Base-by-base conservation (phyloP, 2,797 vertebrate genomes). In the Chelonia mydas region DNA sequence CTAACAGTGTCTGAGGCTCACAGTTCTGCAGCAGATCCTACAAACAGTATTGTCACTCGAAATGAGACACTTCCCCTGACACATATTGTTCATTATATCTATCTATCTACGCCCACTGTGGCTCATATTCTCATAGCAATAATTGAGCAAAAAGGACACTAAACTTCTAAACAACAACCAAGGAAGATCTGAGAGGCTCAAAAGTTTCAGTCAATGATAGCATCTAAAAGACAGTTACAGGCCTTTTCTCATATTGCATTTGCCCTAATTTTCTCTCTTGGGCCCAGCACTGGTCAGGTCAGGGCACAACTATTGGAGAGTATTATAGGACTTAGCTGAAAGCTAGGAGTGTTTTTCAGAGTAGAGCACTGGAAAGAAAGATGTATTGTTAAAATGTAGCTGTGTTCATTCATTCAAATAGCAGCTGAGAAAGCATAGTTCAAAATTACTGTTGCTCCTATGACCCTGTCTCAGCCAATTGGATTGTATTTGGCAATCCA, bases 91-190 rank as follows among this genome's bases (percentile, higher is more conserved):
- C 41, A 25, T 78, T 85, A 57, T 28, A 27, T 72, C 5, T 23
- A 55, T 7, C 4, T 0, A 6, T 53, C 2, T 53, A 0, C 7
- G 59, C 11, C 41, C 8, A 31, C 7, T 45, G 27, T 3, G 53
- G n/a, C 2, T 87, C 3, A 21, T 50, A 2, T 80, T 10, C 83
- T 94, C 74, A 59, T 45, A 87, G 11, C 6, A 59, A 10, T 55
- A 91, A 84, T 54, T 74, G 83, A 89, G 47, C 19, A 15, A 25
- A 84, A 47, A 77, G 83, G 23, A 80, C 0, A 2, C 4, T 5
- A 84, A 80, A 76, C 49, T 21, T 72, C 45, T 77, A 37, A 37
- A 51, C 31, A n/a, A 59, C 77, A 68, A 83, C 49, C 3, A 83
- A 37, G 25, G n/a, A 86, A 88, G 11, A 8, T 86, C 57, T 89